phyloP scores from a whole-genome alignment of 2,888 invertebrate genomes.

The Oscheius sp. region DNA sequence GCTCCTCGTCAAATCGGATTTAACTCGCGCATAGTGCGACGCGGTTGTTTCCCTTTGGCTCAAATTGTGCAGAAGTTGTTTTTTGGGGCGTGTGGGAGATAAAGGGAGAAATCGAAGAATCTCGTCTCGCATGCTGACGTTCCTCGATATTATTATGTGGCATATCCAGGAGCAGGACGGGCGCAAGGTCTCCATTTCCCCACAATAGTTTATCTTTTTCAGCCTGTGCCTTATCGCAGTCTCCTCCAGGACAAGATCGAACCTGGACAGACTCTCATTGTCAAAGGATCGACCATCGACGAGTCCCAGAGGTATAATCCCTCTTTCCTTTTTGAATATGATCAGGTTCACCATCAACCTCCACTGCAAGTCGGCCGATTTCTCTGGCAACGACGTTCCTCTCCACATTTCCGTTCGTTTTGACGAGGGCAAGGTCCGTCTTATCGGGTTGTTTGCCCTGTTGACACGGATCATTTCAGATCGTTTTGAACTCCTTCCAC shows the following conservation, averaged over 20 bases:
- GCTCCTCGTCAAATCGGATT: slow-evolving; percentile 27
- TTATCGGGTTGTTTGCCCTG: not conserved
- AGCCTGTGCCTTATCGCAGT: slow-evolving; percentile 71
- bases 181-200: not conserved
- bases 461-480: slow-evolving; percentile 40
- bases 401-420: slow-evolving; percentile 71
- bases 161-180: slow-evolving; percentile 46
- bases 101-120: slow-evolving; percentile 15
- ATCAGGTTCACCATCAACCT: slow-evolving; percentile 70
- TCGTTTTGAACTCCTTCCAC: slow-evolving; percentile 71
- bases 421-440: slow-evolving; percentile 70
- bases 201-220: slow-evolving; percentile 3
- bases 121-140: slow-evolving; percentile 43
- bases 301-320: slow-evolving; percentile 65
- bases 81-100: slow-evolving; percentile 11
- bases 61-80: not conserved
- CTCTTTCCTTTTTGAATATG: not conserved
- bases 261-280: slow-evolving; percentile 71
- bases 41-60: slow-evolving; percentile 17
- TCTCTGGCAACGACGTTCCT: slow-evolving; percentile 72
- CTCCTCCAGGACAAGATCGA: slow-evolving; percentile 71
- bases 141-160: slow-evolving; percentile 49
- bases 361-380: slow-evolving; percentile 70
- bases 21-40: slow-evolving; percentile 6
- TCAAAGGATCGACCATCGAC: slow-evolving; percentile 71